Conservation (phyloP, 2,888 invertebrate genomes). For the Thyatira batis region DNA sequence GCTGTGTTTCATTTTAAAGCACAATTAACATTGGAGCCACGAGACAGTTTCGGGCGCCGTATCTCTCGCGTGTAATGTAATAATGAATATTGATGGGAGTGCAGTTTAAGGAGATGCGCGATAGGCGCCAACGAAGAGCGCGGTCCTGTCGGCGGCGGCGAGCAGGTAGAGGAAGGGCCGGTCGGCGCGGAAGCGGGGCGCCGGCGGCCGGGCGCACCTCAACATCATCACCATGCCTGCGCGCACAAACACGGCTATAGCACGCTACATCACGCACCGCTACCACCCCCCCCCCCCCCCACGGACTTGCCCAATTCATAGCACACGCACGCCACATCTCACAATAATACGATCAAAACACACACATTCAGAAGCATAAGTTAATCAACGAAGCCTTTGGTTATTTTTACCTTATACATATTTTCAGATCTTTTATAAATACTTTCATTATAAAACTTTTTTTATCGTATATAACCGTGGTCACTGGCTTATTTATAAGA, state of each 20-base stretch:
- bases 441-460: background rate
- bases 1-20: too few species aligned
- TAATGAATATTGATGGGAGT: background rate
- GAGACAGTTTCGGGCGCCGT: too few species aligned
- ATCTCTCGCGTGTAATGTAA: too few species aligned
- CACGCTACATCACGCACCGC: too few species aligned
- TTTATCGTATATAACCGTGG: background rate
- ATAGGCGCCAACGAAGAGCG: slow-evolving; percentile 60
- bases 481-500: background rate
- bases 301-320: background rate
- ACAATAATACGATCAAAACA: too few species aligned
- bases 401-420: background rate
- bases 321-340: background rate
- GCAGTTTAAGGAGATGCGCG: slow-evolving; percentile 32
- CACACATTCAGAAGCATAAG: background rate
- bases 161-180: slow-evolving; percentile 71
- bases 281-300: background rate
- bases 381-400: background rate
- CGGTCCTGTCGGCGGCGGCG: slow-evolving; percentile 35
- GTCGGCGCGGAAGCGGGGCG: slow-evolving; percentile 59
- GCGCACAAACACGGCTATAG: slow-evolving; percentile 24
- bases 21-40: too few species aligned
- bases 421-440: background rate
- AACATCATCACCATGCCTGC: slow-evolving; percentile 73
- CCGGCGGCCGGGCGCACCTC: slow-evolving; percentile 54